phyloP scores from a whole-genome alignment of 2,113 vertebrate genomes.

The Daphoenositta chrysoptera region DNA sequence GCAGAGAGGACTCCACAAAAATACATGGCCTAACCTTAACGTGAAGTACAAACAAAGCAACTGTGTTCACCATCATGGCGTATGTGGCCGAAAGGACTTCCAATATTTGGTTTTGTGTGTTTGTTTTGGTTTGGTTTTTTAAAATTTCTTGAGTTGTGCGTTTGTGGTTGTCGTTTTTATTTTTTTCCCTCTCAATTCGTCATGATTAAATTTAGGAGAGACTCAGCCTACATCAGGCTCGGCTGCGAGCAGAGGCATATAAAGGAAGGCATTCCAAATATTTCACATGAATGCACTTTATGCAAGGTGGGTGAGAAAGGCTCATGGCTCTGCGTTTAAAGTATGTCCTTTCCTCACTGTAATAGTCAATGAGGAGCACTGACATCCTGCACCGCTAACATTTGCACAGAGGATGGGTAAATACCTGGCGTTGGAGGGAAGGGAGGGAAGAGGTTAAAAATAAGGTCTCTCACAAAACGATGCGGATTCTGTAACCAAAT shows the following conservation, averaged over 20 bases:
- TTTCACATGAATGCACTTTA: conserved; percentile 55
- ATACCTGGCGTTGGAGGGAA: background rate
- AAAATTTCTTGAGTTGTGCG: background rate
- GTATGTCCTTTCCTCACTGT: background rate
- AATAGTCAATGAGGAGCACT: background rate
- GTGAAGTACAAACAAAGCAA: conserved; percentile 36
- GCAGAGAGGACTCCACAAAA: background rate
- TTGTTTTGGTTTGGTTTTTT: background rate
- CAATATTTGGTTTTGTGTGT: background rate
- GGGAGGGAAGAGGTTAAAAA: conserved; percentile 31
- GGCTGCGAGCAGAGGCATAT: background rate
- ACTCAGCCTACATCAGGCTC: background rate
- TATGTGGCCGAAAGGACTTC: background rate
- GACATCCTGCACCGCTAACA: background rate
- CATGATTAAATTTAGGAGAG: background rate
- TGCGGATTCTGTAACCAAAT: conserved; percentile 8
- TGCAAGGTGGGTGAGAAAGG: conserved; percentile 47
- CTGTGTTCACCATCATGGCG: conserved; percentile 16
- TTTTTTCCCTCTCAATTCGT: background rate
- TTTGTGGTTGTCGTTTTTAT: background rate
- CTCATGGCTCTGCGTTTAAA: background rate
- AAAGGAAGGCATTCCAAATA: conserved; percentile 57
- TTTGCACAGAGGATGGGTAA: background rate
- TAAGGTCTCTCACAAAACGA: conserved; percentile 14
- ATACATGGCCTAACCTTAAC: background rate